Percentiles rank a stretch among this genome's conserved stretches.
phyloP scores from a whole-genome alignment of 2,888 invertebrate genomes.

The Notocelia uddmanniana region DNA sequence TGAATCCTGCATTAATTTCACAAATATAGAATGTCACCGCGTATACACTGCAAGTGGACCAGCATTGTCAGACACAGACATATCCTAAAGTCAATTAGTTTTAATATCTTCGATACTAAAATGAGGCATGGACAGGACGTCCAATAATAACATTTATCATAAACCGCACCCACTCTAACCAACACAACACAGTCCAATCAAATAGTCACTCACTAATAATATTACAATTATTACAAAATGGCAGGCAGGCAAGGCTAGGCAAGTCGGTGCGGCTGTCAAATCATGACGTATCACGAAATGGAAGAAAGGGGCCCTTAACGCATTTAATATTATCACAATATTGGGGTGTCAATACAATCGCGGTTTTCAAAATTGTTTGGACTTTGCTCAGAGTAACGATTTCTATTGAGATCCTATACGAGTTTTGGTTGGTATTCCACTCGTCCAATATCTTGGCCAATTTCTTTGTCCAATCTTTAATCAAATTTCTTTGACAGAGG shows the following conservation, averaged over 20 bases:
- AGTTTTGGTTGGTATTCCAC: no score
- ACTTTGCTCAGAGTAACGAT: no score
- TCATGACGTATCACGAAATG: conserved; percentile 25
- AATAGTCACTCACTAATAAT: no score
- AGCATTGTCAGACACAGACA: conserved; percentile 5
- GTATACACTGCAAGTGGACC: conserved; percentile 9
- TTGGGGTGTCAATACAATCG: no score
- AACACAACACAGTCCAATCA: conserved; percentile 6
- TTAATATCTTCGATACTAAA: not conserved
- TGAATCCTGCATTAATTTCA: conserved; percentile 43
- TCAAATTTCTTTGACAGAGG: no score
- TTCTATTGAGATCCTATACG: no score
- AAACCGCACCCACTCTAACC: conserved; percentile 19
- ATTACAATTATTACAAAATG: conserved; percentile 35
- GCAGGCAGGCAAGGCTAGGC: conserved; percentile 12
- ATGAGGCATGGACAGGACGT: not conserved
- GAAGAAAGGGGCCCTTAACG: conserved; percentile 23
- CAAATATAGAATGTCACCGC: conserved; percentile 22
- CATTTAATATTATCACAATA: no score
- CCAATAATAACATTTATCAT: conserved; percentile 1
- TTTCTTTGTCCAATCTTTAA: no score
- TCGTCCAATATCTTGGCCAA: no score
- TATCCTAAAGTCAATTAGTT: not conserved
- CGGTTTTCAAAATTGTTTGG: no score
- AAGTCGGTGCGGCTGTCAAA: conserved; percentile 10